These are phyloP conservation scores for Noctua fimbriata DNA, from an alignment of 2,888 invertebrate species.

Conservation along the genomic window DNA sequence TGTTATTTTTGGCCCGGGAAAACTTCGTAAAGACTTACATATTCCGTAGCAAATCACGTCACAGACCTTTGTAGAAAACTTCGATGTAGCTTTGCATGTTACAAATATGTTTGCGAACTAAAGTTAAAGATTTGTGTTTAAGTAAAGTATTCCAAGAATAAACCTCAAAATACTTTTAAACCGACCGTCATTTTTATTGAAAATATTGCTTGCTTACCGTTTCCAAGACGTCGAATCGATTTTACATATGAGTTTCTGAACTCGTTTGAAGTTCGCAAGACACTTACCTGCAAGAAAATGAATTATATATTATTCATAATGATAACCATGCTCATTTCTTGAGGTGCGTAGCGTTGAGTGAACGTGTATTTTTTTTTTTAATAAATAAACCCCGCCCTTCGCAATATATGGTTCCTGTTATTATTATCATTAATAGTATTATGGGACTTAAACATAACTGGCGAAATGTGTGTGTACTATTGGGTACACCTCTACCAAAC, in stretches of 20 bases:
- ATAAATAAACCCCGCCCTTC: background rate
- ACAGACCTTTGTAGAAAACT: constrained; percentile 21
- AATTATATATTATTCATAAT: constrained; percentile 34
- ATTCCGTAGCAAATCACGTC: constrained; percentile 10
- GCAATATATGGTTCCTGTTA: no score
- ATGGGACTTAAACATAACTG: background rate
- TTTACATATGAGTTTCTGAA: constrained; percentile 42
- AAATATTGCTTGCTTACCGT: constrained; percentile 59
- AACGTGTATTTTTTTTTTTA: background rate
- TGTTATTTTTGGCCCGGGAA: constrained; percentile 2
- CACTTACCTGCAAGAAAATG: constrained; percentile 68
- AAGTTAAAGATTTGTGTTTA: constrained; percentile 12
- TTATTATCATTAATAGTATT: background rate
- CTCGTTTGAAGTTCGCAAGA: constrained; percentile 34
- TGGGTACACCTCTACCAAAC: background rate
- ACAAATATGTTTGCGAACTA: constrained; percentile 13
- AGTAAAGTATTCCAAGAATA: constrained; percentile 8
- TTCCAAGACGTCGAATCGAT: constrained; percentile 44
- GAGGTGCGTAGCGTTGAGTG: background rate
- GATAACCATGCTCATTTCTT: constrained; percentile 13
- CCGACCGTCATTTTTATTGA: constrained; percentile 28
- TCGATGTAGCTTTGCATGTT: constrained; percentile 8
- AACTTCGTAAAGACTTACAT: constrained; percentile 22
- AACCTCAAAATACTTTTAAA: constrained; percentile 24
- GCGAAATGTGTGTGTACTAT: background rate